Percentiles rank a stretch among this genome's conserved stretches.
Conservation (phyloP, 2,797 vertebrate species). For the Argyrosomus regius region DNA sequence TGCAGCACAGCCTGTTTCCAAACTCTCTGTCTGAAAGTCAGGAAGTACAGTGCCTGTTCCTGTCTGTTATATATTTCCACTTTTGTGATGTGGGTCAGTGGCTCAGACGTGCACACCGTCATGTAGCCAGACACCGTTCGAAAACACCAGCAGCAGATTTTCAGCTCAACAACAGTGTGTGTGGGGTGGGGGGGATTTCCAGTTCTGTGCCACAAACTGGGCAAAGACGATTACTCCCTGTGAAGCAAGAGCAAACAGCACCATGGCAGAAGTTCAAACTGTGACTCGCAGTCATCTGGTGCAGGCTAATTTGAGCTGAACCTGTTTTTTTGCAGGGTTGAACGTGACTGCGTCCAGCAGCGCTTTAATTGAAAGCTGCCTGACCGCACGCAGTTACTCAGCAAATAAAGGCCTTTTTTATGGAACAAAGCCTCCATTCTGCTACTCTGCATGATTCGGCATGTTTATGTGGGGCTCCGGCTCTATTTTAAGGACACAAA, state of each 20-base stretch:
- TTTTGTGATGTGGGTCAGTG: not conserved
- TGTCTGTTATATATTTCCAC: not conserved
- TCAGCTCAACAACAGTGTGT: not conserved
- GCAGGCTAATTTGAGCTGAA: not conserved
- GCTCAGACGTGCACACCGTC: not conserved
- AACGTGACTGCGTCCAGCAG: conserved; percentile 18
- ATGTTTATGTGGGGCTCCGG: not conserved
- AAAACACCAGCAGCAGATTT: not conserved
- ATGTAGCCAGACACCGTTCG: not conserved
- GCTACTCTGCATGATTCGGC: not conserved
- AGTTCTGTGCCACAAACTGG: not conserved
- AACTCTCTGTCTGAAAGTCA: not conserved
- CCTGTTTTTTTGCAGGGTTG: conserved; percentile 34
- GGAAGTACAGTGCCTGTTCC: not conserved
- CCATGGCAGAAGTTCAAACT: not conserved
- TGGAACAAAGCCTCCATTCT: conserved; percentile 49
- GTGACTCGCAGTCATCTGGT: conserved; percentile 41
- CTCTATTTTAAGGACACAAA: conserved; percentile 21
- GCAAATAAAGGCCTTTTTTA: conserved; percentile 26
- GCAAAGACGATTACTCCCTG: not conserved
- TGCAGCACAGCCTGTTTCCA: conserved; percentile 1
- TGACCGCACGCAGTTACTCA: conserved; percentile 40
- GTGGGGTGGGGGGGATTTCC: conserved; percentile 29
- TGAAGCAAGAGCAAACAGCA: conserved; percentile 7
- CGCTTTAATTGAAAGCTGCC: conserved; percentile 6